Evolutionary conservation across 2,888 invertebrate genomes (phyloP), one percentile per base, ranked within the genome.

Genomic region (Cactoblastis cactorum): DNA sequence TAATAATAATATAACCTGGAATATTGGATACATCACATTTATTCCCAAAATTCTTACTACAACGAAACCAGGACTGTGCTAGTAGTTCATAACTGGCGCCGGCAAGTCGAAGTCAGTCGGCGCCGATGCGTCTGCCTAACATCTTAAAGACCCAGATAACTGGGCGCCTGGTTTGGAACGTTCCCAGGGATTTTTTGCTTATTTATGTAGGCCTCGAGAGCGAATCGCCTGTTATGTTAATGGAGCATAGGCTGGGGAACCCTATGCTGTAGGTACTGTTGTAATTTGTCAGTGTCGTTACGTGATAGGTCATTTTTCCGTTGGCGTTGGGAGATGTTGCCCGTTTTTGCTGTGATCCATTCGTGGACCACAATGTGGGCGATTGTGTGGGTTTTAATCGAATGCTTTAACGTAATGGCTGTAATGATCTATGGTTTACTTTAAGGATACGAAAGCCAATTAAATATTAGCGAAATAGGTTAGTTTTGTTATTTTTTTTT

Each of bases 111-210:
- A 38, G 66, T 47, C 49, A 34, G 51, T 32, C 62, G 87, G 89
- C 90, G 88, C 84, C 90, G 88, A 80, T 84, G 74, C 71, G 90
- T 90, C 89, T 90, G 66, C 67, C 63, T 71, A 14, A 69, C 69
- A 58, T 61, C 65, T 67, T 64, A 73, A 68, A 66, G 54, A 49
- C 66, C 71, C 71, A 71, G 74, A 74, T 74, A 68, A 61, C 61
- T 59, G 45, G 73, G 68, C 75, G 77, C 73, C 77, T 9, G 1
- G 37, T 17, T 87, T 89, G 89, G 88, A 88, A 76, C 75, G 61
- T 65, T 62, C 85, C 88, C 88, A 89, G 87, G 67, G 70, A 74
- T 80, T 87, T 87, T 87, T 86, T 85, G 77, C 74, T 68, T 77
- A 71, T 75, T 71, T 77, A 83, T 80, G 73, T 83, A 80, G 82